Evolutionary conservation across 1,140 invertebrate species (phyloP).

Genomic region (Triops cancriformis): DNA sequence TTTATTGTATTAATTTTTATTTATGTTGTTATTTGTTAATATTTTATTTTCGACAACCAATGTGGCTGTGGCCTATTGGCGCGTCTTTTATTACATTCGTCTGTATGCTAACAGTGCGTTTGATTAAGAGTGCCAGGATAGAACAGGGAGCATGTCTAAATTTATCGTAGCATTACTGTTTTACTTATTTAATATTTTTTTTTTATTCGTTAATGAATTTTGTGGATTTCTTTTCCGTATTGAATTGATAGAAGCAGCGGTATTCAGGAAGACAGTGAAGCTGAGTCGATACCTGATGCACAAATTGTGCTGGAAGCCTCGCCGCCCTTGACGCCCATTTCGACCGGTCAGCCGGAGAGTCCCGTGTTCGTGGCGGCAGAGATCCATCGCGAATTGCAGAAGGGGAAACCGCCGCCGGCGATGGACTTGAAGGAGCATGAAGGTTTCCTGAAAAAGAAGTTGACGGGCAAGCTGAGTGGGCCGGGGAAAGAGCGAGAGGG

Average conservation of each 20-base stretch:
- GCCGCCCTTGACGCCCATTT: background rate
- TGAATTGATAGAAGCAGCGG: constrained; percentile 48
- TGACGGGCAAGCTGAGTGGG: constrained; percentile 1
- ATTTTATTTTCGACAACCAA: too few relatives aligned
- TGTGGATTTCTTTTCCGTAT: background rate
- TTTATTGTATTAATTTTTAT: too few relatives aligned
- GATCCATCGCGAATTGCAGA: background rate
- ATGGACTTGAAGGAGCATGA: background rate
- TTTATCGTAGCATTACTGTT: too few relatives aligned
- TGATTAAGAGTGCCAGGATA: too few relatives aligned
- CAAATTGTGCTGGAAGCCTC: constrained; percentile 6
- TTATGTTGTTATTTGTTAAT: too few relatives aligned
- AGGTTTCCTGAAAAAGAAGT: background rate
- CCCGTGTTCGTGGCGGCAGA: background rate
- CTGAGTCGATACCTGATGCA: constrained; percentile 34
- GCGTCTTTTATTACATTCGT: too few relatives aligned
- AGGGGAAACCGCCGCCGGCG: background rate
- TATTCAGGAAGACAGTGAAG: constrained; percentile 48
- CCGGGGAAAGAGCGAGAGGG: constrained; percentile 10
- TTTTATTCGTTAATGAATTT: too few relatives aligned
- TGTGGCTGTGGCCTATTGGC: too few relatives aligned
- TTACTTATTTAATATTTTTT: too few relatives aligned
- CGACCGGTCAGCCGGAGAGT: constrained; percentile 5
- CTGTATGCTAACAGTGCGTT: too few relatives aligned
- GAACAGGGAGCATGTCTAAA: too few relatives aligned